Conservation (phyloP, 2,113 vertebrate genomes). For the Pluvianellus socialis region DNA sequence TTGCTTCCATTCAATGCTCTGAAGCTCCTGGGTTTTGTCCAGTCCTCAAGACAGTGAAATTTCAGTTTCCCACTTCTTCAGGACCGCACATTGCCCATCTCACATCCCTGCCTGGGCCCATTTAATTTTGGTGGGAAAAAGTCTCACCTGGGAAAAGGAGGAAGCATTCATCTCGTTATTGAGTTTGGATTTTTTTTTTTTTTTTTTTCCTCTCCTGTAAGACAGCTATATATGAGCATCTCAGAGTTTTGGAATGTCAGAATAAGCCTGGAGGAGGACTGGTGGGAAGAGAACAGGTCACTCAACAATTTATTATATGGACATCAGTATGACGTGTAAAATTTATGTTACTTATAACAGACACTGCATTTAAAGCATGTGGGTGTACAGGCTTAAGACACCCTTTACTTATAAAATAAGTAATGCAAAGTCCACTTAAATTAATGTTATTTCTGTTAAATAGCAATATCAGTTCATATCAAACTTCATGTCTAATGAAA, state of each 20-base stretch:
- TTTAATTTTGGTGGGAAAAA: neutral
- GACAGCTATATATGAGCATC: neutral
- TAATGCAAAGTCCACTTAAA: conserved; percentile 44
- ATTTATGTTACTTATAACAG: conserved; percentile 34
- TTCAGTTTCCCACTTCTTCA: neutral
- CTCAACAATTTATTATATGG: conserved; percentile 48
- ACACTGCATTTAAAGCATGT: neutral
- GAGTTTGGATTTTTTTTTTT: neutral
- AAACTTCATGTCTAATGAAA: conserved; percentile 31
- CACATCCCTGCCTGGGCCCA: neutral
- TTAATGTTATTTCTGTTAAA: conserved; percentile 49
- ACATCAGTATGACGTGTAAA: conserved; percentile 7
- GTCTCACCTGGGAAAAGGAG: neutral
- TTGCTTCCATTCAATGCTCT: neutral
- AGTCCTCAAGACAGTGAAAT: neutral
- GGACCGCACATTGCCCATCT: neutral
- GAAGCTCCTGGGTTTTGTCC: neutral
- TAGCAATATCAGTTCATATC: conserved; percentile 36
- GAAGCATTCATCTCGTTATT: neutral
- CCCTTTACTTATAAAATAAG: conserved; percentile 30
- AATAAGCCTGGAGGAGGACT: neutral
- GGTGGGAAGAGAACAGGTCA: conserved; percentile 44
- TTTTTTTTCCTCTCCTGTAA: neutral
- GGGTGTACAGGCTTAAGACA: neutral
- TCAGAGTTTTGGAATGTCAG: conserved; percentile 48